Percentiles rank a stretch among this genome's conserved stretches.
Conservation (phyloP, 1,140 invertebrate species). For the Trichonephila inaurata region DNA sequence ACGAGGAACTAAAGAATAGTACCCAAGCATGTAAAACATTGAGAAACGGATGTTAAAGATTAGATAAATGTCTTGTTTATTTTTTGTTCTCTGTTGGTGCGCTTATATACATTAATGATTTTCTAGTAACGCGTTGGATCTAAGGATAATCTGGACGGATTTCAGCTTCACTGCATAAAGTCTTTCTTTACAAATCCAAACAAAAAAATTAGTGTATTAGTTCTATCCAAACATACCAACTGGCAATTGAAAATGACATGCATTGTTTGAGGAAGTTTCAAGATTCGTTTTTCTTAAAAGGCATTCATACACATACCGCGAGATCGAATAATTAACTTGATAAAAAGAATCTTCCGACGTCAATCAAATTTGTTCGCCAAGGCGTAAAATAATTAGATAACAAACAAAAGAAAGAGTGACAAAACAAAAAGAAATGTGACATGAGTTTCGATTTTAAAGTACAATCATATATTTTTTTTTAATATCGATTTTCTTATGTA, state of each 20-base stretch:
- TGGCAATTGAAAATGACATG: conserved; percentile 26
- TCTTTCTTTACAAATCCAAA: not conserved
- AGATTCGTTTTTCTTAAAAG: not conserved
- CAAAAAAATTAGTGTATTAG: not conserved
- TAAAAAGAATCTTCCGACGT: not conserved
- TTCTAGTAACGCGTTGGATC: not conserved
- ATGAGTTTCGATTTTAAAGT: not conserved
- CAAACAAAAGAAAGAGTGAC: not conserved
- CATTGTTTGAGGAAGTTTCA: not conserved
- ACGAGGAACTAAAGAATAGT: conserved; percentile 63
- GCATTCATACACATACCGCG: not conserved
- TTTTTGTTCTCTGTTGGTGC: not conserved
- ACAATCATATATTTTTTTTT: not conserved
- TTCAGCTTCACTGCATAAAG: conserved; percentile 14
- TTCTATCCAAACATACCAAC: not conserved
- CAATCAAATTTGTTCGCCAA: not conserved
- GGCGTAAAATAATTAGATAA: conserved; percentile 35
- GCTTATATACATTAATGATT: not conserved
- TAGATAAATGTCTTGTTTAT: not conserved
- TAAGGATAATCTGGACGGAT: conserved; percentile 32
- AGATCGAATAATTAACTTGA: conserved; percentile 18
- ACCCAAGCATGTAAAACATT: conserved; percentile 70
- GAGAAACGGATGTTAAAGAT: conserved; percentile 57
- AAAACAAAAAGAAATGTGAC: not conserved
- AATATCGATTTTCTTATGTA: not conserved